These are phyloP conservation scores for Platycheirus rosarum DNA, from an alignment of 2,888 invertebrate species.

Conservation along the genomic window DNA sequence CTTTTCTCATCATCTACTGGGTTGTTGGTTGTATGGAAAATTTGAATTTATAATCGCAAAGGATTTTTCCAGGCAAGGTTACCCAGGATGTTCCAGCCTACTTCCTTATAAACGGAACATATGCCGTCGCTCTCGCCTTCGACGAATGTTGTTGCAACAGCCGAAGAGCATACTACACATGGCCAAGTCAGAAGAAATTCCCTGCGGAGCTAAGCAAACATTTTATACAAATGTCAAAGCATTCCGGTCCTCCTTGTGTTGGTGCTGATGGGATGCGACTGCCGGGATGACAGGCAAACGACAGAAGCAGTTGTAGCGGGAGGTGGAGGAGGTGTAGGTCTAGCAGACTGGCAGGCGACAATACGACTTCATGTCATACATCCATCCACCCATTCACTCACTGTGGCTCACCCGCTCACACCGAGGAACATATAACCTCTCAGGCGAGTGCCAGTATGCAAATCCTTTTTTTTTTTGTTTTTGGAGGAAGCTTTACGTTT, in stretches of 20 bases:
- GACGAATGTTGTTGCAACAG: conserved; percentile 56
- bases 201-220: conserved; percentile 70
- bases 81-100: conserved; percentile 47
- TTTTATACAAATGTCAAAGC: conserved; percentile 73
- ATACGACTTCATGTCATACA: conserved; percentile 71
- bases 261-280: conserved; percentile 43
- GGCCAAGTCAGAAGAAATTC: conserved; percentile 62
- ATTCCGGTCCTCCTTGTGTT: conserved; percentile 54
- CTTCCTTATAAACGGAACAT: conserved; percentile 60
- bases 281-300: conserved; percentile 32
- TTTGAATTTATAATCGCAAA: conserved; percentile 70
- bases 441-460: conserved; percentile 60
- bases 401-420: conserved; percentile 23
- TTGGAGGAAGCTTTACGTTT: conserved; percentile 55
- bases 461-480: conserved; percentile 59
- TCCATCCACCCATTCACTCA: conserved; percentile 48
- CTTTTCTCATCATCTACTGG: conserved; percentile 8
- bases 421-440: conserved; percentile 51
- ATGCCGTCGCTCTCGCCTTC: conserved; percentile 55
- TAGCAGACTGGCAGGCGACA: conserved; percentile 70
- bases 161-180: conserved; percentile 54
- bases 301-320: neutral
- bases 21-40: conserved; percentile 33
- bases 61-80: conserved; percentile 47
- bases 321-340: neutral